phyloP scores from a whole-genome alignment of 2,797 vertebrate species.

The Calcarius lapponicus region DNA sequence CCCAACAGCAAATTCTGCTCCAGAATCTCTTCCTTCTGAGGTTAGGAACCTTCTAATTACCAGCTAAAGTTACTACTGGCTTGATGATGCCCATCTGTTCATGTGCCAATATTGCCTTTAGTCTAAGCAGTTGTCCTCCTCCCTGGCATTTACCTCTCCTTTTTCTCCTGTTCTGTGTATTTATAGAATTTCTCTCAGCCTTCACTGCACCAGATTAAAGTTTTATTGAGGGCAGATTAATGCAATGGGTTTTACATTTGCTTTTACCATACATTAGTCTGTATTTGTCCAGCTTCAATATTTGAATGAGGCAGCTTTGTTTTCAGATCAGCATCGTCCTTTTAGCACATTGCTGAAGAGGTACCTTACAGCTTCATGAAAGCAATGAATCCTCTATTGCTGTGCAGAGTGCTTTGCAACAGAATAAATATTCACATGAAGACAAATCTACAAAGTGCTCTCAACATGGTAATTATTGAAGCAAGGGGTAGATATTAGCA shows the following conservation, averaged over 20 bases:
- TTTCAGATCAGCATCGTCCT: background rate
- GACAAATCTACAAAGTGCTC: background rate
- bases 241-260: background rate
- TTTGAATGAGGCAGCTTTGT: background rate
- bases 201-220: constrained; percentile 2
- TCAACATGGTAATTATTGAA: background rate
- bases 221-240: background rate
- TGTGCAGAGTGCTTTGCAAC: background rate
- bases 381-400: background rate
- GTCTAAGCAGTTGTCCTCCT: background rate
- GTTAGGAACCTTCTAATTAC: constrained; percentile 6
- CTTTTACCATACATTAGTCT: background rate
- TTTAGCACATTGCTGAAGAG: background rate
- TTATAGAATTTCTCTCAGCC: background rate
- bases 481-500: background rate
- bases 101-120: background rate
- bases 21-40: background rate
- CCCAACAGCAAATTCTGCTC: background rate
- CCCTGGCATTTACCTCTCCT: background rate
- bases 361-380: background rate
- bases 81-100: background rate
- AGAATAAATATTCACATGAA: constrained; percentile 2
- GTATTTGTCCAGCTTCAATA: background rate
- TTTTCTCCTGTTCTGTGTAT: background rate
- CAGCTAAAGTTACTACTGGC: background rate